phyloP scores from a whole-genome alignment of 2,888 invertebrate species.

The Bembecia ichneumoniformis region DNA sequence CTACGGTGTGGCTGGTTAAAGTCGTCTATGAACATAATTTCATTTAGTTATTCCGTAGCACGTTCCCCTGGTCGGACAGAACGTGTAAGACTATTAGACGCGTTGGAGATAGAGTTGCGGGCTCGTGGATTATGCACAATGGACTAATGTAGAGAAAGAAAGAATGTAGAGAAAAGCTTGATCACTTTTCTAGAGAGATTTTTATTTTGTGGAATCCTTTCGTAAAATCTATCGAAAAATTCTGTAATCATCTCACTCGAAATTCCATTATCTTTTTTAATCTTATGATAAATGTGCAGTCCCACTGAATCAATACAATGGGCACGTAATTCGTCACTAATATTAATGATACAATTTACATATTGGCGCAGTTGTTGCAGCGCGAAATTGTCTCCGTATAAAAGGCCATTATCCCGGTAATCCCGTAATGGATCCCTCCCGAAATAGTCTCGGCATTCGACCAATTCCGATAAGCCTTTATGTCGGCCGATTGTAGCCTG shows the following conservation, averaged over 20 bases:
- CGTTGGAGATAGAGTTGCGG: background rate
- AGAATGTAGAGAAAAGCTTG: too few species aligned
- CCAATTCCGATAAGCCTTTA: conserved; percentile 23
- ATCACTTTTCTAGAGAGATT: too few species aligned
- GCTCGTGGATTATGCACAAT: conserved; percentile 35
- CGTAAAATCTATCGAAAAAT: too few species aligned
- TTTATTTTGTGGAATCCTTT: too few species aligned
- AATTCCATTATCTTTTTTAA: too few species aligned
- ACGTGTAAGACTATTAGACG: background rate
- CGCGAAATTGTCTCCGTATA: conserved; percentile 15
- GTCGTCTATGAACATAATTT: background rate
- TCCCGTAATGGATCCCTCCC: conserved; percentile 22
- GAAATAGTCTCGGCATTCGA: conserved; percentile 13
- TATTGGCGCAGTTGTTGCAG: conserved; percentile 8
- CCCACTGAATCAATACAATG: too few species aligned
- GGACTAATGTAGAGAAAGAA: background rate
- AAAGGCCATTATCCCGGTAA: conserved; percentile 25
- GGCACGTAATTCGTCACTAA: background rate
- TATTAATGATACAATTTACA: background rate
- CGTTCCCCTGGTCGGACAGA: conserved; percentile 1
- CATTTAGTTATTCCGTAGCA: background rate
- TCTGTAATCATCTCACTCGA: too few species aligned
- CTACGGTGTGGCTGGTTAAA: too few species aligned
- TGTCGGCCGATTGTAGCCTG: conserved; percentile 11
- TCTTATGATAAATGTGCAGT: too few species aligned